These are phyloP conservation scores for Mus minutoides DNA, from an alignment of 2,797 vertebrate genomes.

Conservation along the genomic window DNA sequence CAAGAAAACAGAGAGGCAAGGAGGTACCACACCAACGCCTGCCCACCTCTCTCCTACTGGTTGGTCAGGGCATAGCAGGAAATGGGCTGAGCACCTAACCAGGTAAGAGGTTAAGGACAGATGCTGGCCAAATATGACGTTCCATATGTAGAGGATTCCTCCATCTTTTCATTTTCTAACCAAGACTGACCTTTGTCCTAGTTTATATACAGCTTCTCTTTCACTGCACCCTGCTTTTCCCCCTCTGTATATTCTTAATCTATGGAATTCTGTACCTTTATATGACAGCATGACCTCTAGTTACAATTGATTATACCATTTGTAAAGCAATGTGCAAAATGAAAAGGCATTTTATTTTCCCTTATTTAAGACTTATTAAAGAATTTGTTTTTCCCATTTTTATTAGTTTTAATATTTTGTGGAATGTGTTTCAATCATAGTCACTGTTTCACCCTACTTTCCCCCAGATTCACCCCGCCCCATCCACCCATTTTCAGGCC, in stretches of 20 bases:
- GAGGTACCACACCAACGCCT: neutral
- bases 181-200: neutral
- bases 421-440: neutral
- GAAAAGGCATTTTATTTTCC: neutral
- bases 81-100: neutral
- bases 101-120: neutral
- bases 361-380: neutral
- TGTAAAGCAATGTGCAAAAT: neutral
- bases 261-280: neutral
- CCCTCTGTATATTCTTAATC: neutral
- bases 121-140: neutral
- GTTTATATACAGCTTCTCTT: neutral
- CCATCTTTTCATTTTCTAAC: neutral
- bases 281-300: neutral
- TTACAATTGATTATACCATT: neutral
- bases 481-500: neutral
- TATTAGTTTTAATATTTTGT: neutral
- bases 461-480: neutral
- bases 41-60: neutral
- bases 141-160: neutral
- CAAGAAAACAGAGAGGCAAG: neutral
- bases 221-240: neutral
- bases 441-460: neutral
- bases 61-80: neutral
- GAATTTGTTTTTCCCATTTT: neutral